Base-by-base conservation (phyloP, 2,888 invertebrate genomes). In the Galerucella pusilla region DNA sequence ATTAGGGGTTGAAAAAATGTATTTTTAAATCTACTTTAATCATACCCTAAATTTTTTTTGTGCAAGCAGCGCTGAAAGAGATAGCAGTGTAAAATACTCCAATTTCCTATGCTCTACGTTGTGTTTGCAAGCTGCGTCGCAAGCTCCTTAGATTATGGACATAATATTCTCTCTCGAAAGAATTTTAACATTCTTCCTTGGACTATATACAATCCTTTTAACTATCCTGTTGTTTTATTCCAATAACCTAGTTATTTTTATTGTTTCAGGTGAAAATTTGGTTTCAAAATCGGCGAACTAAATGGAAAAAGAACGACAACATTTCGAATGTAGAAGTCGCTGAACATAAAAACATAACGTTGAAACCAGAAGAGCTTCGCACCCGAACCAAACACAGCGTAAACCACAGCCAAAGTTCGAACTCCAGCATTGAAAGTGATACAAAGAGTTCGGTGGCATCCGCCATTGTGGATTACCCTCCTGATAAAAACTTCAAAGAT, bases 221-320 rank as follows among this genome's bases (percentile, higher is more conserved):
- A 65, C 16, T 1, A 65, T 46, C 46, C 35, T 35, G 11, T 46
- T 46, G 46, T 46, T 46, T 46, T 12, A 46, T 46, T 46, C 11
- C 12, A 11, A 35, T 35, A 2, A 35, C 7, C n/a, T 25, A n/a
- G 64, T 35, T 71, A 20, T 20, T 28, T 59, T 25, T 65, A 54
- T 57, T 54, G 35, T 71, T 71, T 10, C 91, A 96, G 95, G 95
- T 96, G 83, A 96, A 96, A 89, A 96, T 96, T 81, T 96, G 96
- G 96, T 96, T 96, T 87, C 96, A 96, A 89, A 96, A 96, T 86
- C 91, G 97, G 87, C 89, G 93, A 73, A 93, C 93, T 28, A 93
- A 93, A 84, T 93, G 93, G 93, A 97, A 97, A 89, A 97, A 97
- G 87, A 96, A 96, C 87, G 97, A 97, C 88, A 96, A 96, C 89